Evolutionary conservation across 30 jellyfish, hydroid and myxozoan species (phyloP).

Genomic region (Aurelia aurita complex sp. Pacific): DNA sequence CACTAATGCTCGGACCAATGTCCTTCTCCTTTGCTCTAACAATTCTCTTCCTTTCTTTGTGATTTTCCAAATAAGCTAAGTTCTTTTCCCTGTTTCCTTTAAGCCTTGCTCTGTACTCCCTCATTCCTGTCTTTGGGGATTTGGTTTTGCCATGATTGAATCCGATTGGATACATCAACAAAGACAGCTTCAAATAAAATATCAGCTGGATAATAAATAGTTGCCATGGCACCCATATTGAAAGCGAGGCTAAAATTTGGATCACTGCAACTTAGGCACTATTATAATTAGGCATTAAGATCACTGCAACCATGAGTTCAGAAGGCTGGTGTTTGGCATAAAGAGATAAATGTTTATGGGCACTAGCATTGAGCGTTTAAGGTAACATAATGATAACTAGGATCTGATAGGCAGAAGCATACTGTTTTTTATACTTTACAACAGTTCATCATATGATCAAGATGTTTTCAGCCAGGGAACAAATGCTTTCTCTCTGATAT

Average conservation of each 20-base stretch:
- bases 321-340: too few species aligned
- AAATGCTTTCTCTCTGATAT: too few species aligned
- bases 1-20: not conserved
- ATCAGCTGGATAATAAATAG: not conserved
- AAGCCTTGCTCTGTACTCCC: conserved; percentile 46
- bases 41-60: conserved; percentile 9
- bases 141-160: conserved; percentile 23
- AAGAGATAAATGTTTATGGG: too few species aligned
- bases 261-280: too few species aligned
- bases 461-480: too few species aligned
- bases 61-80: not conserved
- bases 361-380: too few species aligned
- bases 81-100: conserved; percentile 9
- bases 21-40: conserved; percentile 14
- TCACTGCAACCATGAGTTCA: too few species aligned
- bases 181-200: not conserved
- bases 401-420: too few species aligned
- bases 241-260: not conserved
- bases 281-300: too few species aligned
- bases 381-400: too few species aligned
- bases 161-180: not conserved
- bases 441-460: too few species aligned
- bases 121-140: conserved; percentile 41
- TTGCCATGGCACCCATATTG: conserved; percentile 24
- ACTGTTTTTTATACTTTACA: too few species aligned